Base-by-base conservation (phyloP, 2,797 vertebrate species). In the Sebastiscus tertius region DNA sequence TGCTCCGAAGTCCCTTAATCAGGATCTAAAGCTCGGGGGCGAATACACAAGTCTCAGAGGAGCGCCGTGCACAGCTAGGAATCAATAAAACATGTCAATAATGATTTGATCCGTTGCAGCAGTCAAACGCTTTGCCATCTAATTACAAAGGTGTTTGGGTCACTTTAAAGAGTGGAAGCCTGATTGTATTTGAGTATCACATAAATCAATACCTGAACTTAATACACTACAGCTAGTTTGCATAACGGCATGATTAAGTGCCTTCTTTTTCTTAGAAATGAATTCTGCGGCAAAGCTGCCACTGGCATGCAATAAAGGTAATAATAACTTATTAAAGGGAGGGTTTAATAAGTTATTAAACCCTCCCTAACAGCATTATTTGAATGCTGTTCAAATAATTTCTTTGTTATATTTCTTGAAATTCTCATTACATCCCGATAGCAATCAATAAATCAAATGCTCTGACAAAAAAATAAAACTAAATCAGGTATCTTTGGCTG, bases 61-160 rank as follows among this genome's bases (percentile, higher is more conserved):
- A 71, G 63, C 2, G 4, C 69, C 24, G 63, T 31, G 72, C 80
- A 83, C 82, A 62, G 75, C 80, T 72, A 65, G 39, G 66, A 81
- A 94, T 95, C 93, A 93, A 93, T 95, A 85, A 68, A 84, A 79
- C 39, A 16, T 81, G 84, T 91, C 92, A 88, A 92, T 94, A 81
- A 71, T 61, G 83, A 79, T 90, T 91, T 82, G 75, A 92, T 93
- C 85, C 72, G 81, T 90, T 86, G 79, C 80, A 84, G 72, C 73
- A 87, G 86, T 90, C 89, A 90, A 89, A 89, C 33, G 65, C 81
- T 87, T 91, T 91, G 85, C 81, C 81, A 80, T 89, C 85, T 60
- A 92, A 92, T 92, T 92, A 90, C 89, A 92, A 91, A 94, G 87
- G 92, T 90, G 85, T 89, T 84, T 52, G 72, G 88, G 88, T 94